phyloP scores from a whole-genome alignment of 2,113 vertebrate species.

The Oxyura jamaicensis region DNA sequence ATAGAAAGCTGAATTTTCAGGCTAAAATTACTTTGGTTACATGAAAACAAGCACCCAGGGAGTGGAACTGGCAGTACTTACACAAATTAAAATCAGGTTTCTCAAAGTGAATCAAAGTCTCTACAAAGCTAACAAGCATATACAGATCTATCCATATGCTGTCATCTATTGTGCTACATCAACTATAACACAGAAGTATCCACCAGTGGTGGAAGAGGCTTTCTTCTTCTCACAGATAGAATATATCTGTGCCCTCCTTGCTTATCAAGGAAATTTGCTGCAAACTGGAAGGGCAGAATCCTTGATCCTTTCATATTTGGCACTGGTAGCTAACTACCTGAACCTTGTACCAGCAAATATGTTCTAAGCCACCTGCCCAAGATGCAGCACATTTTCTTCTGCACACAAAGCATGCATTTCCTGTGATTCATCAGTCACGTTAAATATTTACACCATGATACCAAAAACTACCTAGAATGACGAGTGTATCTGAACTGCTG shows the following conservation, averaged over 20 bases:
- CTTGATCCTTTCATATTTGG: not conserved
- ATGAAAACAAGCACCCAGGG: not conserved
- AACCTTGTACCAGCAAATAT: not conserved
- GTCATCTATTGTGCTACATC: too few relatives aligned
- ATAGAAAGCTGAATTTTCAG: not conserved
- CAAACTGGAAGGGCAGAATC: not conserved
- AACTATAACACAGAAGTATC: rapidly evolving
- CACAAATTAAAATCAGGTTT: not conserved
- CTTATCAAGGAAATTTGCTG: not conserved
- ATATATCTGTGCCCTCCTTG: rapidly evolving
- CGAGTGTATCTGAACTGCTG: not conserved
- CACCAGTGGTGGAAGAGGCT: not conserved
- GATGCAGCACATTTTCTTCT: rapidly evolving
- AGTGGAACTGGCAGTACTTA: not conserved
- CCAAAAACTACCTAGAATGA: not conserved
- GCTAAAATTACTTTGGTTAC: not conserved
- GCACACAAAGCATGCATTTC: not conserved
- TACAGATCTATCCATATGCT: not conserved
- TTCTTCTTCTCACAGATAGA: not conserved
- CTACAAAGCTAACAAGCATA: not conserved
- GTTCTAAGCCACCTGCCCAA: not conserved
- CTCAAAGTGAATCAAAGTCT: not conserved
- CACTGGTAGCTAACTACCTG: too few relatives aligned
- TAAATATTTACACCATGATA: not conserved
- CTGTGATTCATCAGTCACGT: not conserved